phyloP scores from a whole-genome alignment of 2,888 invertebrate species.

The Rhodophaea formosa region DNA sequence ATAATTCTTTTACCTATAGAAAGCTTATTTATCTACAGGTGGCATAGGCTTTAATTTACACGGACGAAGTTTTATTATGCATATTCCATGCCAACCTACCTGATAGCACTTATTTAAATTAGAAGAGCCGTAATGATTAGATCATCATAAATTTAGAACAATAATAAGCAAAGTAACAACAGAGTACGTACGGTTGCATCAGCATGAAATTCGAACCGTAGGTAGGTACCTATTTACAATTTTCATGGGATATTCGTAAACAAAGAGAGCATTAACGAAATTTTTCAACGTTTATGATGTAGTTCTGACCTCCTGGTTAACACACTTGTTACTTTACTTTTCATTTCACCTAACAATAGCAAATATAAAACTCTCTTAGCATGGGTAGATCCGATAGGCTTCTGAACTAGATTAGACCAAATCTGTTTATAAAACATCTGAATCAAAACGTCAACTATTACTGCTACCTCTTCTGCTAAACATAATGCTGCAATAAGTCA shows the following conservation, averaged over 20 bases:
- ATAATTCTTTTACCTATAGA: no score
- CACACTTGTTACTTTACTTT: not conserved
- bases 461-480: no score
- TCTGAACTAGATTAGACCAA: no score
- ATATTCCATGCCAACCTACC: no score
- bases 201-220: not conserved
- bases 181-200: not conserved
- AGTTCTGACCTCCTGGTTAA: not conserved
- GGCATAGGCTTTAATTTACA: no score
- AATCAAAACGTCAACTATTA: no score
- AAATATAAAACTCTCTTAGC: not conserved
- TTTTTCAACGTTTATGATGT: not conserved
- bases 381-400: not conserved
- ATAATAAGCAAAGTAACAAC: not conserved
- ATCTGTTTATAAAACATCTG: no score
- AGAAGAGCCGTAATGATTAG: no score
- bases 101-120: no score
- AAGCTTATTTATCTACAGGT: no score
- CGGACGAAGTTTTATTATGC: no score
- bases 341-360: not conserved
- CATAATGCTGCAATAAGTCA: no score
- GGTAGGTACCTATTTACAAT: not conserved
- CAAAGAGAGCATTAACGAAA: not conserved
- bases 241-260: not conserved
- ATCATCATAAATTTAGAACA: not conserved